Percentiles rank a stretch among this genome's conserved stretches.
These are phyloP conservation scores for Cotesia congregata DNA, from an alignment of 2,888 invertebrate species.

Conservation along the genomic window DNA sequence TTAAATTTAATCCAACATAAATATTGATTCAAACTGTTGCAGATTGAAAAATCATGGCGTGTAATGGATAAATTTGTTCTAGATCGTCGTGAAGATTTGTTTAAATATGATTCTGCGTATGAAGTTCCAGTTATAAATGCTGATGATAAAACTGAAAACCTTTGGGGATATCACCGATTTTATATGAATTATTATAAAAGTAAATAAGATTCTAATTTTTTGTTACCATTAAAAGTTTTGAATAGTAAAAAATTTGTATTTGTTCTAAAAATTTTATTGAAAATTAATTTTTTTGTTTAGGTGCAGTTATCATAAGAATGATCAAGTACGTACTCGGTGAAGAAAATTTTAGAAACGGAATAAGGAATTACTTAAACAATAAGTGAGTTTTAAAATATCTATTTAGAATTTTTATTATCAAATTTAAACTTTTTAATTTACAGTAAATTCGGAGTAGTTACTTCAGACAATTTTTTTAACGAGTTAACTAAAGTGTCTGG, in stretches of 20 bases:
- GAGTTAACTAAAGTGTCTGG: conserved; percentile 23
- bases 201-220: neutral
- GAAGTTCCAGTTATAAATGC: conserved; percentile 73
- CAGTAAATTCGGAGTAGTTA: conserved; percentile 61
- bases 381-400: conserved; percentile 61
- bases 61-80: conserved; percentile 74
- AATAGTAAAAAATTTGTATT: neutral
- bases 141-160: conserved; percentile 16
- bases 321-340: conserved; percentile 72
- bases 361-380: conserved; percentile 53
- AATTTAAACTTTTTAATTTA: neutral
- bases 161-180: neutral
- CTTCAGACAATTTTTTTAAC: conserved; percentile 72
- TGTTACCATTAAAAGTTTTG: too few relatives aligned
- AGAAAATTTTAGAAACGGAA: conserved; percentile 68
- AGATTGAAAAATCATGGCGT: conserved; percentile 55
- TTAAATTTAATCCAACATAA: neutral
- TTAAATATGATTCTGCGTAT: conserved; percentile 66
- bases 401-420: conserved; percentile 59
- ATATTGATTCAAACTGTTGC: neutral
- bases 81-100: conserved; percentile 68
- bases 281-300: conserved; percentile 53
- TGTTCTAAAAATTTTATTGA: neutral
- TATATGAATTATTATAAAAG: neutral
- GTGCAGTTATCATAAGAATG: conserved; percentile 74